Conservation (phyloP, 2,113 vertebrate genomes). For the Zingel zingel region DNA sequence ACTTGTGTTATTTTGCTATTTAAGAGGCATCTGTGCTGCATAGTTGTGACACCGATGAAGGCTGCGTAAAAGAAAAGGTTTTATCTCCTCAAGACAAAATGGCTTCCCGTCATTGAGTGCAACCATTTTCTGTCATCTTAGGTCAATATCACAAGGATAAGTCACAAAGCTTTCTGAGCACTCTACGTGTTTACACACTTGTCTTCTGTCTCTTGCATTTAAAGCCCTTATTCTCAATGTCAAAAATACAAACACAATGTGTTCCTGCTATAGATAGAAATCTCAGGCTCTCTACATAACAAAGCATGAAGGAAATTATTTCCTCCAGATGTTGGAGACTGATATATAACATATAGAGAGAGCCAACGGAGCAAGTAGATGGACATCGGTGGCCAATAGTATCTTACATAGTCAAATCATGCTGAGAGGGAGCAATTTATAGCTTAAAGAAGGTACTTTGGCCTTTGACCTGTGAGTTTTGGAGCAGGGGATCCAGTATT, state of each 20-base stretch:
- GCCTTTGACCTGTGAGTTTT: background rate
- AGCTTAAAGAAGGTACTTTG: slow-evolving; percentile 18
- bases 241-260: slow-evolving; percentile 49
- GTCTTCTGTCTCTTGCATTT: background rate
- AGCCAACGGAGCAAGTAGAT: slow-evolving; percentile 5
- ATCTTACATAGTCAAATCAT: slow-evolving; percentile 3
- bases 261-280: slow-evolving; percentile 38
- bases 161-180: background rate
- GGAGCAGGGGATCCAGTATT: background rate
- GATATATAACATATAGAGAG: slow-evolving; percentile 38
- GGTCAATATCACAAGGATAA: slow-evolving; percentile 26
- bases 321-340: slow-evolving; percentile 29
- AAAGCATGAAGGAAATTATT: slow-evolving; percentile 48
- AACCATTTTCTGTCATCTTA: slow-evolving; percentile 16
- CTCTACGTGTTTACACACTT: slow-evolving; percentile 20
- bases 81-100: slow-evolving; percentile 21
- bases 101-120: background rate
- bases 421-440: slow-evolving; percentile 10
- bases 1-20: background rate
- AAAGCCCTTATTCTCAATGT: background rate
- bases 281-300: slow-evolving; percentile 5
- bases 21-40: background rate
- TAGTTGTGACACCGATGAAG: slow-evolving; percentile 11
- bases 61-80: slow-evolving; percentile 8
- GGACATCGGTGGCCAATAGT: background rate